phyloP scores from a whole-genome alignment of 2,113 vertebrate genomes.

The Ahaetulla prasina region DNA sequence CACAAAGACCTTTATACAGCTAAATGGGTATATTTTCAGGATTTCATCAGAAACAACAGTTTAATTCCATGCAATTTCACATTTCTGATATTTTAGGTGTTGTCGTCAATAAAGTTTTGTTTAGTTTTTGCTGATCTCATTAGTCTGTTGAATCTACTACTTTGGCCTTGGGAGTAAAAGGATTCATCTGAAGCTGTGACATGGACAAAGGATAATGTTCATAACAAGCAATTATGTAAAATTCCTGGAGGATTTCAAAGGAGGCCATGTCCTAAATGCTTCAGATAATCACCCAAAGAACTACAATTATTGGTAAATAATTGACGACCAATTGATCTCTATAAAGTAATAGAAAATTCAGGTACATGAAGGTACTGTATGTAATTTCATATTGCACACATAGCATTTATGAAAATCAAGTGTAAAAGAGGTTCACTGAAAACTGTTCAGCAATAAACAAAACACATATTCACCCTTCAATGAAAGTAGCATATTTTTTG shows the following conservation, averaged over 20 bases:
- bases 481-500: neutral
- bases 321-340: neutral
- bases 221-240: neutral
- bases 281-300: neutral
- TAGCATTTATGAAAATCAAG: neutral
- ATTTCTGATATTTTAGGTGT: neutral
- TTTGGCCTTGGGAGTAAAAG: neutral
- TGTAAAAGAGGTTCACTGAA: neutral
- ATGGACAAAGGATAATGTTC: neutral
- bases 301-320: neutral
- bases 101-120: neutral
- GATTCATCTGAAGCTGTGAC: neutral
- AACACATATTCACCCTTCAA: neutral
- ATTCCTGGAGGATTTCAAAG: neutral
- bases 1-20: neutral
- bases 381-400: neutral
- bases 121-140: neutral
- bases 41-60: neutral
- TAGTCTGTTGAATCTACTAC: neutral
- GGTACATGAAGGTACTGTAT: neutral
- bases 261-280: neutral
- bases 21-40: neutral
- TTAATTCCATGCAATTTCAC: neutral
- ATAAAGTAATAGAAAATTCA: neutral
- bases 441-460: neutral